phyloP scores from a whole-genome alignment of 2,113 vertebrate genomes.

The Synchiropus splendidus region DNA sequence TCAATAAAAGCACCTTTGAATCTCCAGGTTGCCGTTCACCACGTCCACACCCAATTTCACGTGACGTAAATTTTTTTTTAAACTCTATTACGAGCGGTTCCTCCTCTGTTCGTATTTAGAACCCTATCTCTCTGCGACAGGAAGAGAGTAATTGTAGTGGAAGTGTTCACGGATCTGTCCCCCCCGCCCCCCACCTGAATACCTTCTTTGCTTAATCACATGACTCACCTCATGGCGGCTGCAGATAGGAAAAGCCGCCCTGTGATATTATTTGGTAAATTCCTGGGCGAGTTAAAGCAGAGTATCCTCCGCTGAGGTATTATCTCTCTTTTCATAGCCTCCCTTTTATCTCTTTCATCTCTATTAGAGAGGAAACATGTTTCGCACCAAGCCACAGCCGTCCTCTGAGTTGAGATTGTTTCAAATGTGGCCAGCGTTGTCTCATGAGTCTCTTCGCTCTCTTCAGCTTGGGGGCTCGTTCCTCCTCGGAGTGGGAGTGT shows the following conservation, averaged over 20 bases:
- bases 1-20: constrained; percentile 8
- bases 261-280: constrained; percentile 29
- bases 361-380: constrained; percentile 1
- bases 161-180: constrained; percentile 35
- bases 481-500: constrained; percentile 84
- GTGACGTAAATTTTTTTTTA: no score
- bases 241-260: constrained; percentile 19
- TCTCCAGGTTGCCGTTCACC: no score
- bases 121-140: constrained; percentile 2
- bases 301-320: constrained; percentile 8
- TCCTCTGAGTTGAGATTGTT: background rate
- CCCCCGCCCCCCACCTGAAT: constrained; percentile 13
- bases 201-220: constrained; percentile 44
- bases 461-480: constrained; percentile 83
- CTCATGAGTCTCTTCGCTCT: background rate
- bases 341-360: constrained; percentile 17
- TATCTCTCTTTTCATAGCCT: constrained; percentile 11
- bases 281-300: constrained; percentile 18
- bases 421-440: background rate
- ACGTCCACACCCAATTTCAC: no score
- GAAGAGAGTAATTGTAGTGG: constrained; percentile 17
- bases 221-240: constrained; percentile 26
- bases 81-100: no score
- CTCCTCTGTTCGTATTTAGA: no score
- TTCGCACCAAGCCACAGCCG: no score